A percentile compares a stretch with the other conserved stretches of the same genome.
phyloP scores from a whole-genome alignment of 2,797 vertebrate genomes.

The Eurystomus glaucurus region DNA sequence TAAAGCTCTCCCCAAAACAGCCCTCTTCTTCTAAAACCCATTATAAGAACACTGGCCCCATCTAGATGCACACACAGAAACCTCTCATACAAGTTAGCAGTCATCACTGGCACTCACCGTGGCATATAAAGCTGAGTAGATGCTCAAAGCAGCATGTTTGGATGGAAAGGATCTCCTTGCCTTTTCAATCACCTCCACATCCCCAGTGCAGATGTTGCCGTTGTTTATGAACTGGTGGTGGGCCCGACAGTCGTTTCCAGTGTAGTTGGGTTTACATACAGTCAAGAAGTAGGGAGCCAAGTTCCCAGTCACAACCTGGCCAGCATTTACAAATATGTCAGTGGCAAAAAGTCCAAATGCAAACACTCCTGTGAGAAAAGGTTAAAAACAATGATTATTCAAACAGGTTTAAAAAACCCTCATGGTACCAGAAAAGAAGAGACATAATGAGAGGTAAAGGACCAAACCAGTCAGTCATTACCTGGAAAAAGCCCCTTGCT shows the following conservation, averaged over 20 bases:
- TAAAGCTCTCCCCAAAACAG: not conserved
- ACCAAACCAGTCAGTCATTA: not conserved
- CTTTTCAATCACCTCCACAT: slow-evolving; percentile 89
- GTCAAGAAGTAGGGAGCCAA: slow-evolving; percentile 96
- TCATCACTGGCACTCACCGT: slow-evolving; percentile 86
- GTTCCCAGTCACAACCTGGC: slow-evolving; percentile 96
- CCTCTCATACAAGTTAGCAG: not conserved
- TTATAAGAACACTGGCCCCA: not conserved
- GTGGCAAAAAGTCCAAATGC: slow-evolving; percentile 98
- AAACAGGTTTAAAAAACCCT: not conserved
- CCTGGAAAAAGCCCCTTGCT: not conserved
- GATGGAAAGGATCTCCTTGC: slow-evolving; percentile 96
- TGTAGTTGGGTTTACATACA: slow-evolving; percentile 98
- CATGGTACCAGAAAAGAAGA: not conserved
- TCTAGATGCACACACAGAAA: not conserved
- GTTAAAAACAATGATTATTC: slow-evolving; percentile 32
- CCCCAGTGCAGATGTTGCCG: slow-evolving; percentile 95
- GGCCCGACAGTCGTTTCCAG: slow-evolving; percentile 89
- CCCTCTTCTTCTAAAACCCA: not conserved
- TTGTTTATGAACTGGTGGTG: slow-evolving; percentile 94
- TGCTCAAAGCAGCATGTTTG: slow-evolving; percentile 95
- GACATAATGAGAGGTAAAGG: not conserved
- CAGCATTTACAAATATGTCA: slow-evolving; percentile 97
- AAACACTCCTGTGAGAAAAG: slow-evolving; percentile 90
- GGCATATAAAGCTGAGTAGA: slow-evolving; percentile 96